These are phyloP conservation scores for Lasioglossum calceatum DNA, from an alignment of 2,888 invertebrate species.

Conservation along the genomic window DNA sequence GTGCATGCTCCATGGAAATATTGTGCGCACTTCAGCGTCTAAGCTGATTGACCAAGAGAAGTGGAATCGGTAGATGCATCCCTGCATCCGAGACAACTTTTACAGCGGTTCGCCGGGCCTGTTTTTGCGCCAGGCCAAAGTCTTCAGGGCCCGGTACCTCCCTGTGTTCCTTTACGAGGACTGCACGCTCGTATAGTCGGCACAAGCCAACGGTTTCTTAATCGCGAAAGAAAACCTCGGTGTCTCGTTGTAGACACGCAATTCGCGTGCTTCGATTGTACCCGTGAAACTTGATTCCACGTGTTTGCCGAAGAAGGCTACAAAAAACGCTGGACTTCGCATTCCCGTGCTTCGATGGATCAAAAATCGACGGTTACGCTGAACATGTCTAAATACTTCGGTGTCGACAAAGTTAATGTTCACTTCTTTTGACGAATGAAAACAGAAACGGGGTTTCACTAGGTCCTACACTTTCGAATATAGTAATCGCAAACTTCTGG, in stretches of 20 bases:
- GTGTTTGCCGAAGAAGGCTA: not conserved
- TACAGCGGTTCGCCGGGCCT: slow-evolving; percentile 75
- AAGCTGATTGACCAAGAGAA: slow-evolving; percentile 12
- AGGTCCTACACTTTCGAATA: not conserved
- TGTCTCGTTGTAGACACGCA: slow-evolving; percentile 47
- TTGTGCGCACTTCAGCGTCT: not conserved
- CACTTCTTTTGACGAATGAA: not conserved
- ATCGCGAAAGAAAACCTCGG: slow-evolving; percentile 62
- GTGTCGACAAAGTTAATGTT: fast-evolving
- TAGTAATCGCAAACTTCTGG: not conserved
- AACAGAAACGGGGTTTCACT: not conserved
- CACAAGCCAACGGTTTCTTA: slow-evolving; percentile 68
- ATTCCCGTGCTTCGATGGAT: not conserved
- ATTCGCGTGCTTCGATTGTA: slow-evolving; percentile 6
- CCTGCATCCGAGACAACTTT: slow-evolving; percentile 75
- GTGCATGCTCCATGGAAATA: not conserved
- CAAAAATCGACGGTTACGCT: not conserved
- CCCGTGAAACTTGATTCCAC: not conserved
- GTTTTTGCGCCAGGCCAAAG: slow-evolving; percentile 73
- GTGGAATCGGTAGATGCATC: slow-evolving; percentile 69
- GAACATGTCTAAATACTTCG: not conserved
- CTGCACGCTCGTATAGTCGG: slow-evolving; percentile 54
- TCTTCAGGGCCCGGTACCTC: slow-evolving; percentile 66
- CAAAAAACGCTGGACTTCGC: not conserved
- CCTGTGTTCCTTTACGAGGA: slow-evolving; percentile 65